Conservation (phyloP, 2,888 invertebrate species). For the Cryptosula pallasiana region DNA sequence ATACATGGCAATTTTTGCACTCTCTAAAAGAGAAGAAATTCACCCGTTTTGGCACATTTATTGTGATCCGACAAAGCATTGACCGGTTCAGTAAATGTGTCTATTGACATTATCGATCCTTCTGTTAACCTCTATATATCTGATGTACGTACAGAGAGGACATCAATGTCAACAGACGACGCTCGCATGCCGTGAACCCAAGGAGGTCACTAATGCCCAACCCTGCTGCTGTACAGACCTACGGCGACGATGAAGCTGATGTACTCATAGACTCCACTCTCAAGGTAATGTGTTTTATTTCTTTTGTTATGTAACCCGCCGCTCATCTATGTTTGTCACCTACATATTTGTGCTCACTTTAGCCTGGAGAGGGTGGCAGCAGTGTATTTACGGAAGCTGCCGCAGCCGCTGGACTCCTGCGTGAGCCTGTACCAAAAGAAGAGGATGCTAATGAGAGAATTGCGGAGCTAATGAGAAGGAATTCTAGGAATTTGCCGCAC, state of each 20-base stretch:
- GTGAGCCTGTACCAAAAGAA: background rate
- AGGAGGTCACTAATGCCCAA: background rate
- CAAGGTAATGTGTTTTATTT: background rate
- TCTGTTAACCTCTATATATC: too few relatives aligned
- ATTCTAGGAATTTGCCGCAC: background rate
- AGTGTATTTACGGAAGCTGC: constrained; percentile 1
- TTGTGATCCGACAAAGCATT: too few relatives aligned
- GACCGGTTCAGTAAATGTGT: too few relatives aligned
- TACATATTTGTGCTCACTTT: background rate
- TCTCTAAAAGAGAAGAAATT: too few relatives aligned
- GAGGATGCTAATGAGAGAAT: constrained; percentile 13
- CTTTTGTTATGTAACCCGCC: background rate
- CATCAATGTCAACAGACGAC: too few relatives aligned
- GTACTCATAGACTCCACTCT: background rate
- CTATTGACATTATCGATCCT: too few relatives aligned
- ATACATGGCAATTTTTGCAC: too few relatives aligned
- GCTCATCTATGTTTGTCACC: background rate
- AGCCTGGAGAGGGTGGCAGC: constrained; percentile 3
- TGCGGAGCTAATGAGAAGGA: constrained; percentile 1
- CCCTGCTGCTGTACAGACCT: background rate
- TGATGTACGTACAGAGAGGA: too few relatives aligned
- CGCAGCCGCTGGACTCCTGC: background rate
- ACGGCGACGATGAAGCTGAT: constrained; percentile 13
- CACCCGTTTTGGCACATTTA: too few relatives aligned
- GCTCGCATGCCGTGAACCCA: too few relatives aligned